A percentile compares a stretch with the other conserved stretches of the same genome.
Evolutionary conservation across 2,113 vertebrate genomes (phyloP).

Genomic region (Chelonoidis abingdonii): DNA sequence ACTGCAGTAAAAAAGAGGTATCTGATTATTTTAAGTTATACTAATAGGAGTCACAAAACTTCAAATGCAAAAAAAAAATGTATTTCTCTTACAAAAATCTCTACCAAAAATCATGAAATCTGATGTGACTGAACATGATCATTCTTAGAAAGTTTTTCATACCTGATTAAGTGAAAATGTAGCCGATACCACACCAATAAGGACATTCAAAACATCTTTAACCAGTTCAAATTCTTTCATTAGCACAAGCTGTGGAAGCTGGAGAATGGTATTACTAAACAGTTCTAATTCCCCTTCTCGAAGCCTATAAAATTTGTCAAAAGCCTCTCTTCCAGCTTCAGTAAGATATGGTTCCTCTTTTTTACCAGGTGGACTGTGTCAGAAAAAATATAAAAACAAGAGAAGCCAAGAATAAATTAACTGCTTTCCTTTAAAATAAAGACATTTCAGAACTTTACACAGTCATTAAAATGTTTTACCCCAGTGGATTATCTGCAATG

Average conservation of each 20-base stretch:
- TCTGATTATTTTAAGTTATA: background rate
- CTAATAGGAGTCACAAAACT: background rate
- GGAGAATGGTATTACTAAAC: constrained; percentile 80
- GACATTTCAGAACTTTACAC: background rate
- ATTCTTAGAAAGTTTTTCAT: background rate
- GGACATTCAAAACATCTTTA: constrained; percentile 91
- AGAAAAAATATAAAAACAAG: constrained; percentile 28
- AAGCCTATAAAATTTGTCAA: constrained; percentile 91
- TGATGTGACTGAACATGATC: accelerated
- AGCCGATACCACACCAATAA: constrained; percentile 92
- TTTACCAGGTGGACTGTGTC: constrained; percentile 89
- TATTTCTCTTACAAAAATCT: background rate
- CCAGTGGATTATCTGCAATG: background rate
- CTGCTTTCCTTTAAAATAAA: background rate
- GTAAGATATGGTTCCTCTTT: constrained; percentile 91
- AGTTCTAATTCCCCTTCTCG: constrained; percentile 87
- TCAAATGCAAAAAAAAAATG: background rate
- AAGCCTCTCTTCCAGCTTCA: constrained; percentile 93
- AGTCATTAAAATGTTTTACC: background rate
- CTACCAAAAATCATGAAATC: background rate
- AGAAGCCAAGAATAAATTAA: background rate
- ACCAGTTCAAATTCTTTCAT: constrained; percentile 90
- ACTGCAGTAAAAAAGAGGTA: background rate
- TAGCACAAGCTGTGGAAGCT: constrained; percentile 81
- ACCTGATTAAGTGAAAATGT: constrained; percentile 93